phyloP scores from a whole-genome alignment of 2,113 vertebrate genomes.

The Mastomys coucha region DNA sequence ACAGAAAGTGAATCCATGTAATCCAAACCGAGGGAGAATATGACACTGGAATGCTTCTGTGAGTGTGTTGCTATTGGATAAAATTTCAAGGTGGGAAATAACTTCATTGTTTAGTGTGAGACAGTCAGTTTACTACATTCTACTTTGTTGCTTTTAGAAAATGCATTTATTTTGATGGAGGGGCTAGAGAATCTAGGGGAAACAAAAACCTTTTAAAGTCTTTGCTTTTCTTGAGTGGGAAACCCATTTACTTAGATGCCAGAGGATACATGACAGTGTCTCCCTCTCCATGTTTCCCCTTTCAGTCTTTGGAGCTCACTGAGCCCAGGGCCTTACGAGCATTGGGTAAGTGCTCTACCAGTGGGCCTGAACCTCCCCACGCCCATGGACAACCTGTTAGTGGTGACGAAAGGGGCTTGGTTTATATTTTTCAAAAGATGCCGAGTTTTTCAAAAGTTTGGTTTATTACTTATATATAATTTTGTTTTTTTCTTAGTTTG shows the following conservation, averaged over 20 bases:
- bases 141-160: constrained; percentile 61
- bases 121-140: constrained; percentile 47
- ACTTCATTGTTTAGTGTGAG: constrained; percentile 66
- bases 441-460: not conserved
- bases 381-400: not conserved
- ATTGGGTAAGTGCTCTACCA: not conserved
- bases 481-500: constrained; percentile 23
- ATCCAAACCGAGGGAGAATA: constrained; percentile 77
- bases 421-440: constrained; percentile 55
- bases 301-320: not conserved
- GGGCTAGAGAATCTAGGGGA: constrained; percentile 24
- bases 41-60: constrained; percentile 63
- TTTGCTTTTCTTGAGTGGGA: constrained; percentile 43
- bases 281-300: not conserved
- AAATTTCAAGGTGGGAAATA: constrained; percentile 86
- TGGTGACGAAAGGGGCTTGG: not conserved
- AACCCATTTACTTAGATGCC: constrained; percentile 26
- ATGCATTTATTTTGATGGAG: constrained; percentile 33
- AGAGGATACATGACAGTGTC: constrained; percentile 14
- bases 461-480: not conserved
- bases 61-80: constrained; percentile 76
- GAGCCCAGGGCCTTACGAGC: not conserved
- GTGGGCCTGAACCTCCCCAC: no score
- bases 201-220: constrained; percentile 26
- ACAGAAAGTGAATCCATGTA: constrained; percentile 77